Conservation (phyloP, 2,797 vertebrate species). For the Girardinus metallicus region DNA sequence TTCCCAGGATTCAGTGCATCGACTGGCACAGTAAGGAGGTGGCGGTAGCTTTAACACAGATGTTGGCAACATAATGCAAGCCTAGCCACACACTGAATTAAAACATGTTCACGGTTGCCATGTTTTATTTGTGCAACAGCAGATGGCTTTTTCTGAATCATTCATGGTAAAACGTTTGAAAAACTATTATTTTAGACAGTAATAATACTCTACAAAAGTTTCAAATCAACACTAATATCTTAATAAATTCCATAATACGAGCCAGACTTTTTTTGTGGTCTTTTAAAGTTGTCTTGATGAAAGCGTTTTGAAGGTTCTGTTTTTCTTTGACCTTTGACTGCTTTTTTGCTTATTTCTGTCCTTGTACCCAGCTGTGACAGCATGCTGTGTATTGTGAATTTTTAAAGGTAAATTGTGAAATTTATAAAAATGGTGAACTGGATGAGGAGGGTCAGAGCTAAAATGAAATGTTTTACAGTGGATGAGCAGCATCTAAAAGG, state of each 20-base stretch:
- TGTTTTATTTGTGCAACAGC: neutral
- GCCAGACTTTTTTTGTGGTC: neutral
- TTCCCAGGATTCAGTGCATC: slow-evolving; percentile 57
- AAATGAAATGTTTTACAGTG: neutral
- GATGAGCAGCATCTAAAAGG: neutral
- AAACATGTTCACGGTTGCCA: neutral
- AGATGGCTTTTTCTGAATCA: neutral
- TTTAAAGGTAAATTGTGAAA: neutral
- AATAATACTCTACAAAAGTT: neutral
- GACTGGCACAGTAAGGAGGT: slow-evolving; percentile 52
- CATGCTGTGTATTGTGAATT: neutral
- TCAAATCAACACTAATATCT: neutral
- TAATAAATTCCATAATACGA: neutral
- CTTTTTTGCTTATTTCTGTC: neutral
- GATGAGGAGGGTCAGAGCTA: neutral
- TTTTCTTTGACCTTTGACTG: neutral
- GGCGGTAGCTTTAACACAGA: slow-evolving; percentile 28
- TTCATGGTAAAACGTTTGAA: neutral
- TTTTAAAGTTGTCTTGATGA: neutral
- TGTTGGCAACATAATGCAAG: neutral
- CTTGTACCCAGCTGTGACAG: neutral
- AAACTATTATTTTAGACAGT: neutral
- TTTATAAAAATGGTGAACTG: neutral
- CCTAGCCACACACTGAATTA: neutral
- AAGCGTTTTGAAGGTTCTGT: neutral